Percentiles rank a stretch among this genome's conserved stretches.
These are phyloP conservation scores for Siniperca knerii DNA, from an alignment of 2,113 vertebrate species.

Conservation along the genomic window DNA sequence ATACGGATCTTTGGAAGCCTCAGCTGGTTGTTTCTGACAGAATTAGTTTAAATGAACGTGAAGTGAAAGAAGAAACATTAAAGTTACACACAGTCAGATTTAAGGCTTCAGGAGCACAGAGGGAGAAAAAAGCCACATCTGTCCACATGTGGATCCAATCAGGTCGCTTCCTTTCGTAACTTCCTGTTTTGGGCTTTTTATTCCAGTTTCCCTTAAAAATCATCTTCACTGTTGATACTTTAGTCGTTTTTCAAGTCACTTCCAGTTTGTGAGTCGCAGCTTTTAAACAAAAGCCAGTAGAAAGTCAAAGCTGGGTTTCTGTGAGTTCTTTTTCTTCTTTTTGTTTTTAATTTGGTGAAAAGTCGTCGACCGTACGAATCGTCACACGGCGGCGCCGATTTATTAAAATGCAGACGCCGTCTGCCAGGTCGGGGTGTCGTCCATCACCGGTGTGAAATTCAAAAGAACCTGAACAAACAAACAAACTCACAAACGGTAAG, in stretches of 20 bases:
- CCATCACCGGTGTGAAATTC: no score
- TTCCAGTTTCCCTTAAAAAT: slow-evolving; percentile 21
- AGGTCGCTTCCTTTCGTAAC: not conserved
- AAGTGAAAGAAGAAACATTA: not conserved
- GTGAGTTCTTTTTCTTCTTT: not conserved
- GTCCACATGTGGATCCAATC: not conserved
- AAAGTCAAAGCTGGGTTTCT: slow-evolving; percentile 23
- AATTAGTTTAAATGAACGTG: not conserved
- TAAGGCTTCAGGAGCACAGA: slow-evolving; percentile 64
- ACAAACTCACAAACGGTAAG: no score
- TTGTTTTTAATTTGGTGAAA: not conserved
- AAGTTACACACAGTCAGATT: slow-evolving; percentile 29
- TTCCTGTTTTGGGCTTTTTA: not conserved
- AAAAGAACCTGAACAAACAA: no score
- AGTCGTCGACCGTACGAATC: not conserved
- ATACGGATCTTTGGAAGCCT: no score
- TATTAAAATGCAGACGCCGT: not conserved
- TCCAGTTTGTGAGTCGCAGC: slow-evolving; percentile 51
- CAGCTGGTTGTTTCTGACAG: not conserved
- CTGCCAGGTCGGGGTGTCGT: not conserved
- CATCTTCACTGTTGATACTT: not conserved
- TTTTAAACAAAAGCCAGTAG: slow-evolving; percentile 27
- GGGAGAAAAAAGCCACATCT: not conserved
- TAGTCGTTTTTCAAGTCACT: slow-evolving; percentile 53
- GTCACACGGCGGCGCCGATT: not conserved